Evolutionary conservation across 2,888 invertebrate genomes (phyloP), one percentile per base, ranked within the genome.

Genomic region (Pandemis corylana): DNA sequence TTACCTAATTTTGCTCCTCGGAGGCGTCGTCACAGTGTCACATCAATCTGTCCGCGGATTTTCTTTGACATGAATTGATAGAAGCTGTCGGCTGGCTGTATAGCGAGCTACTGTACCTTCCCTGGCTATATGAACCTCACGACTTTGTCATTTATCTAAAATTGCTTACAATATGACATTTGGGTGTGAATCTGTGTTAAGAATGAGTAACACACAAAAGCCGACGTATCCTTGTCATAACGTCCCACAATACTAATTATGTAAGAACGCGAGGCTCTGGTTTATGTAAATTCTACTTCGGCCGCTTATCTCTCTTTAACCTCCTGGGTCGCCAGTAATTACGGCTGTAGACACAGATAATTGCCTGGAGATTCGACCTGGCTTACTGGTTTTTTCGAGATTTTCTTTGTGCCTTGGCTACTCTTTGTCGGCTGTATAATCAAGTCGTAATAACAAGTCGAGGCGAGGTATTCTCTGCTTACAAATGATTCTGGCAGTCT

Each of bases 311-410:
- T 86, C 81, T 76, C 77, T 79, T 77, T 81, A 81, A 81, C 81
- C 82, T 78, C 79, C 72, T 74, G 74, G 80, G 83, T 82, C 81
- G 76, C 80, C 80, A 82, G 85, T 87, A 88, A 90, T 89, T 88
- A 87, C 81, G 82, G 76, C 82, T 84, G 86, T 85, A 88, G 85
- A 87, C 84, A 85, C 80, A 84, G 84, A 87, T 89, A 89, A 90
- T 90, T 85, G 86, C 85, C 86, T 80, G 75, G 84, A 85, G 85
- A 86, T 86, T 85, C 83, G 78, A 80, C 77, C 81, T 79, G 82
- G 80, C 78, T 77, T 70, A 70, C 74, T 20, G 69, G 49, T 61
- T 75, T 75, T 67, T 72, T 63, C 62, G 49, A 67, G 61, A 42
- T 28, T 61, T 68, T 66, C 51, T 63, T 72, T 72, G 62, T 68